Conservation (phyloP, 1,140 invertebrate genomes). For the Trichonephila clavipes region DNA sequence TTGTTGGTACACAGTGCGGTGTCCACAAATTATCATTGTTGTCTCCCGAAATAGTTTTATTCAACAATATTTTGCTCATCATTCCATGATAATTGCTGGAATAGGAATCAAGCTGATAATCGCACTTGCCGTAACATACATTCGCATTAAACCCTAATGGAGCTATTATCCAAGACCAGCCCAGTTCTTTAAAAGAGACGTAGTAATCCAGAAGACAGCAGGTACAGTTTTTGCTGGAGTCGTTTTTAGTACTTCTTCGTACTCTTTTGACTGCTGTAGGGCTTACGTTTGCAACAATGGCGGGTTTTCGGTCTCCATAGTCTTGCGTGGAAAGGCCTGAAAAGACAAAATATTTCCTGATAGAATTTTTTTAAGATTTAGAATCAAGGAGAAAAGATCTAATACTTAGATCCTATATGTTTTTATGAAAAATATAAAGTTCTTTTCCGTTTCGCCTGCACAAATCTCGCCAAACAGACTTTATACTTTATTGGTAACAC, state of each 20-base stretch:
- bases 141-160: slow-evolving; percentile 36
- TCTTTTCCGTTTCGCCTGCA: too few species aligned
- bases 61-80: neutral
- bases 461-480: too few species aligned
- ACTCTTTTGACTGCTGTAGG: neutral
- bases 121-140: slow-evolving; percentile 58
- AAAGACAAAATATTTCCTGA: neutral
- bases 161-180: slow-evolving; percentile 44
- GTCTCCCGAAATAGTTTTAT: slow-evolving; percentile 15
- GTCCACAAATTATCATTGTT: slow-evolving; percentile 5
- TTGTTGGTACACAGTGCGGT: slow-evolving; percentile 31
- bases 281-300: neutral
- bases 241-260: neutral
- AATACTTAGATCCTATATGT: too few species aligned
- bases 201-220: slow-evolving; percentile 29
- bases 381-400: too few species aligned
- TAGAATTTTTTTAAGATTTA: too few species aligned
- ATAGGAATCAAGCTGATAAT: slow-evolving; percentile 2
- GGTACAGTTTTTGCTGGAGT: neutral
- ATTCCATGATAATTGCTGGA: slow-evolving; percentile 45
- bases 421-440: too few species aligned
- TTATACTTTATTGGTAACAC: too few species aligned
- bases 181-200: slow-evolving; percentile 45
- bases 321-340: neutral
- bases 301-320: neutral